A percentile compares a stretch with the other conserved stretches of the same genome.
Evolutionary conservation across 2,113 vertebrate genomes (phyloP).

Genomic region (Australoheros scitulus): DNA sequence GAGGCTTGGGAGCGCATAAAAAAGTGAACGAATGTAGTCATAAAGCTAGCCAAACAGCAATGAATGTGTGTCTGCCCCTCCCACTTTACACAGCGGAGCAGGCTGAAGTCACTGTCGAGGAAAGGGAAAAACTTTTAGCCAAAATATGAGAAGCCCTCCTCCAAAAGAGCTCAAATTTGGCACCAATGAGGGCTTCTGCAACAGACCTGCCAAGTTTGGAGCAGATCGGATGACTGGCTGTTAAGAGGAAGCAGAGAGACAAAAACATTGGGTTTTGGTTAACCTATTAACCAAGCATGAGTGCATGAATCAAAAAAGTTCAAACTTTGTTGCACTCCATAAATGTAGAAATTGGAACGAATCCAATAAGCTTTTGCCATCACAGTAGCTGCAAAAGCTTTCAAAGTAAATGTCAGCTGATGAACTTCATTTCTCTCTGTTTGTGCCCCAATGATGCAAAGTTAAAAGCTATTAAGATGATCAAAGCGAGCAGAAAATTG

Average conservation of each 20-base stretch:
- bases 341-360: neutral
- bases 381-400: neutral
- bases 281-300: neutral
- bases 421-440: neutral
- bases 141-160: too few species aligned
- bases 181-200: too few species aligned
- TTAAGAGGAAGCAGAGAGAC: neutral
- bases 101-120: neutral
- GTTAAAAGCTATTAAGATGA: neutral
- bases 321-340: neutral
- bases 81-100: neutral
- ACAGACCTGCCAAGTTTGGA: too few species aligned
- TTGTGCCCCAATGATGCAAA: neutral
- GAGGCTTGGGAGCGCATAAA: neutral
- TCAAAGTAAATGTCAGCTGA: neutral
- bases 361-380: neutral
- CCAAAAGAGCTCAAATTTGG: too few species aligned
- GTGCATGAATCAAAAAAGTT: neutral
- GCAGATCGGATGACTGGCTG: too few species aligned
- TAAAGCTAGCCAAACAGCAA: neutral
- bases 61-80: neutral
- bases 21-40: neutral
- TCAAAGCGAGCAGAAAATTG: slow-evolving; percentile 4
- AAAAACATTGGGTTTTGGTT: neutral
- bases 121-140: neutral